Evolutionary conservation across 2,797 vertebrate genomes (phyloP), one percentile per base, ranked within the genome.

Genomic region (Macrochelys suwanniensis): DNA sequence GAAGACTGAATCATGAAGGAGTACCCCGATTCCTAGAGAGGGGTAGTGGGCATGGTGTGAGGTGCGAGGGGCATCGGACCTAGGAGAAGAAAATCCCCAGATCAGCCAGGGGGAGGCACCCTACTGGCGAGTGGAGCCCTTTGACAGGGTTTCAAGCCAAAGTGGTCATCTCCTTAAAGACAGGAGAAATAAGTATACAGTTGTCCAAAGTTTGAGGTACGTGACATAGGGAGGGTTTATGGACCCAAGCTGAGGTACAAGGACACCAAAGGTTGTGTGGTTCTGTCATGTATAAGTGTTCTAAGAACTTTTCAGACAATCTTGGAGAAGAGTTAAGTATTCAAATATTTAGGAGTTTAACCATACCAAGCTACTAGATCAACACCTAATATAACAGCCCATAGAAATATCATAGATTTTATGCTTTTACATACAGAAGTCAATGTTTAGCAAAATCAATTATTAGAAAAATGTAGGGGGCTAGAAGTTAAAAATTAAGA

Each of bases 391-490:
- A 19, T 57, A 87, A 13, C 31, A 45, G 11, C 26, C 16, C 28
- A 71, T 50, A 91, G 50, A 53, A 82, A 74, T 94, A 89, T 49
- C 12, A 84, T 51, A 42, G 45, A 84, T 80, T 94, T 89, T 86
- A 47, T 59, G 23, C 86, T 94, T 56, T 84, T 80, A 65, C 56
- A 37, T 12, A 53, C 1, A 91, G 77, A 95, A 95, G 91, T 86
- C 83, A 95, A 97, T 92, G 91, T 16, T 51, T 93, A 89, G 50
- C 80, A 65, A 96, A 95, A 94, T 74, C 23, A 88, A 86, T 88
- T 0, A 87, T 84, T 88, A 80, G 51, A 85, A 93, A 93, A 95
- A 95, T 51, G 28, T 51, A 90, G 17, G 79, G 25, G 12, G 45
- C 54, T 92, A 77, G 87, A 7, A 33, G 28, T 89, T 85, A 90